A percentile compares a stretch with the other conserved stretches of the same genome.
Conservation (phyloP, 1,140 invertebrate species). For the Solenopsis invicta region DNA sequence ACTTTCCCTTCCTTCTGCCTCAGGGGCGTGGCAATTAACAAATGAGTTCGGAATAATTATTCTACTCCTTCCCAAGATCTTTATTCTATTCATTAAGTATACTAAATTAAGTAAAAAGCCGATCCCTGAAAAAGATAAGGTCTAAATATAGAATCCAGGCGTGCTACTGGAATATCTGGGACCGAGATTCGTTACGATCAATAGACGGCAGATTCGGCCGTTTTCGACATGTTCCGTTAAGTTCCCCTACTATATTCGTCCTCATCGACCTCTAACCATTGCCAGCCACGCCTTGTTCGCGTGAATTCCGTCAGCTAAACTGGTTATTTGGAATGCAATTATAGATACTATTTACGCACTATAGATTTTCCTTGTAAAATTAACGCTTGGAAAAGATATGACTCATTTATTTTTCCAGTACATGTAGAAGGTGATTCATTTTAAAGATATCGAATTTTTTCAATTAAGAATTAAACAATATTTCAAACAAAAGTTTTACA, state of each 20-base stretch:
- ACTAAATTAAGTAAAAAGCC: neutral
- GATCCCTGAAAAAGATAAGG: neutral
- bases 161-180: conserved; percentile 59
- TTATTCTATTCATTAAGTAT: neutral
- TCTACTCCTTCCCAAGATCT: neutral
- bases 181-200: conserved; percentile 69
- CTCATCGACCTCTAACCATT: conserved; percentile 72
- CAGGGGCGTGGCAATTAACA: neutral
- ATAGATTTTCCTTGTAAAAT: conserved; percentile 36
- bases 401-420: neutral
- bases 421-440: neutral
- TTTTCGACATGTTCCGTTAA: conserved; percentile 77
- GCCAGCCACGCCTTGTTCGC: conserved; percentile 67
- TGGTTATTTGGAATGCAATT: conserved; percentile 58
- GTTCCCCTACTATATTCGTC: conserved; percentile 76
- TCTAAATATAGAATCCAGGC: conserved; percentile 64
- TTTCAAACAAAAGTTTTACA: neutral
- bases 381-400: neutral
- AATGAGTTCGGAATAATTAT: neutral
- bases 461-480: neutral
- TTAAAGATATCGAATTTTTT: neutral
- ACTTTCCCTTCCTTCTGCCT: neutral
- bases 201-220: conserved; percentile 73
- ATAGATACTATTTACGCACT: conserved; percentile 20
- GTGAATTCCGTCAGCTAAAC: conserved; percentile 62